Evolutionary conservation across 2,888 invertebrate species (phyloP), one percentile per base, ranked within the genome.

Genomic region (Dryococelus australis): DNA sequence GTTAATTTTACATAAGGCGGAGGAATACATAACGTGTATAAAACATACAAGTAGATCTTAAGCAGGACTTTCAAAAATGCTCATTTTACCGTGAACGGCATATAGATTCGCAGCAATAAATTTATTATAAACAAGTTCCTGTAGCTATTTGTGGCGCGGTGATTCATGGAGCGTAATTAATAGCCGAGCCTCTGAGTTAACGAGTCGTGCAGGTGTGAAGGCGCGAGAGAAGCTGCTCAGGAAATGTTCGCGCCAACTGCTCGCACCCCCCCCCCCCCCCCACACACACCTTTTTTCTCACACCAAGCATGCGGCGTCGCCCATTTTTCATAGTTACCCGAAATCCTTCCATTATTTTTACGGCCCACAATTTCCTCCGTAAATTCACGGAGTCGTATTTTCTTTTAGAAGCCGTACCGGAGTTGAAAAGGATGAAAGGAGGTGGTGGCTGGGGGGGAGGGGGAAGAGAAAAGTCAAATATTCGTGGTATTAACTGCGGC

Each of bases 341-440:
- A 65, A 65, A 65, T 65, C 65, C 65, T n/a, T n/a, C 65, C 65
- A 65, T 65, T 65, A 65, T 65, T 65, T 65, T 65, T 65, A 65
- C 65, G 65, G 65, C 65, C 65, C 65, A 65, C 65, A 65, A 65
- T 65, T 65, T 65, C 65, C 65, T 65, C 65, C 65, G 65, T 65
- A 65, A 65, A 65, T 65, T 65, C 65, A 65, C 24, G 65, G 65
- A 65, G 65, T 65, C 65, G 65, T 65, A 65, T 65, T 65, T 65
- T 65, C 65, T 65, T 65, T 65, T n/a, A 20, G 65, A 65, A 65
- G 65, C 8, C 65, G 24, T 24, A 3, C 65, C 8, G 16, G 24
- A 65, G n/a, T 35, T n/a, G 65, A 65, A 65, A 65, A 65, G n/a
- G 47, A 47, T 13, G 47, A 10, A 47, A 6, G 16, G 47, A 47